A percentile compares a stretch with the other conserved stretches of the same genome.
phyloP scores from a whole-genome alignment of 2,888 invertebrate genomes.

The Tetheella fluctuosa region DNA sequence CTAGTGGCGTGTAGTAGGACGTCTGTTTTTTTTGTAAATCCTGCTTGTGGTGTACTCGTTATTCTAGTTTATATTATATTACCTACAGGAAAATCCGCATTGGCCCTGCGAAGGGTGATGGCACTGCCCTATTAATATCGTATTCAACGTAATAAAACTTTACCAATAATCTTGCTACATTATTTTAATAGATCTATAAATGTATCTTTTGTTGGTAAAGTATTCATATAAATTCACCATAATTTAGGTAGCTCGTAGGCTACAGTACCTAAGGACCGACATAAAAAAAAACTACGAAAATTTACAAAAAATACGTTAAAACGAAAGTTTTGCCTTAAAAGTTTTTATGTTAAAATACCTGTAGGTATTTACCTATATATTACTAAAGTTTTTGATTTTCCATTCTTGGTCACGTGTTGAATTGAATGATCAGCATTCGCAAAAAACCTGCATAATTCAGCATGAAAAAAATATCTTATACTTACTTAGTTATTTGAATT shows the following conservation, averaged over 20 bases:
- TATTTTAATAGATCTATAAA: too few species aligned
- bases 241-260: too few species aligned
- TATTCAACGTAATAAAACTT: not conserved
- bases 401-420: slow-evolving; percentile 41
- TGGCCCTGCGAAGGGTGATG: slow-evolving; percentile 12
- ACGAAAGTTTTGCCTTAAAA: too few species aligned
- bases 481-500: slow-evolving; percentile 20
- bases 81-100: slow-evolving; percentile 15
- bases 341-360: too few species aligned
- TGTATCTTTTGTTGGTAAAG: too few species aligned
- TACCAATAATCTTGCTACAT: too few species aligned
- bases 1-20: slow-evolving; percentile 9
- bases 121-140: slow-evolving; percentile 16
- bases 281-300: too few species aligned
- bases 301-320: too few species aligned
- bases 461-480: slow-evolving; percentile 27
- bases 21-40: slow-evolving; percentile 33
- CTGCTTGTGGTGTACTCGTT: slow-evolving; percentile 21
- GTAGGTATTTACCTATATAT: not conserved
- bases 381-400: slow-evolving; percentile 19
- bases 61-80: slow-evolving; percentile 28
- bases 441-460: slow-evolving; percentile 20
- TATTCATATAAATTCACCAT: too few species aligned
- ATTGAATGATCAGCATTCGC: slow-evolving; percentile 31
- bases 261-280: too few species aligned